Conservation (phyloP, 1,140 invertebrate species). For the Drosophila albomicans region DNA sequence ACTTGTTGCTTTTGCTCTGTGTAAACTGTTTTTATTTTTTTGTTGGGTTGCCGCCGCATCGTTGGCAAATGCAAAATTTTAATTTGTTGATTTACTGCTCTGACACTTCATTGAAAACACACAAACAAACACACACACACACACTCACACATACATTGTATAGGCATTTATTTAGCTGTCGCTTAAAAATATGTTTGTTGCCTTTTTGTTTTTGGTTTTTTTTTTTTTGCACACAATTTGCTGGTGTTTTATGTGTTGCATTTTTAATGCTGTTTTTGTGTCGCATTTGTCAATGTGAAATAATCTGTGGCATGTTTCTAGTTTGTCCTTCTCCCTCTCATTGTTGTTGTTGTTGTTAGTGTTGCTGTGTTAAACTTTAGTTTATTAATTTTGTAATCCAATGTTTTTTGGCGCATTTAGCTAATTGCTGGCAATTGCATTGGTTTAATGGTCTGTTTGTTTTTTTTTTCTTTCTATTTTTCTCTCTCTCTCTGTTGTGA, state of each 20-base stretch:
- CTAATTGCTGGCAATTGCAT: constrained; percentile 75
- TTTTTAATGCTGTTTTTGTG: constrained; percentile 68
- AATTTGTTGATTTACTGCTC: constrained; percentile 80
- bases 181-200: constrained; percentile 39
- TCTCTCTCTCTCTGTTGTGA: constrained; percentile 14
- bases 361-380: constrained; percentile 20
- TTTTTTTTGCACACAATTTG: constrained; percentile 22
- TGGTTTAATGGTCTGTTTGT: constrained; percentile 39
- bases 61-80: constrained; percentile 64
- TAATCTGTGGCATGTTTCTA: constrained; percentile 63
- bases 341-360: constrained; percentile 42
- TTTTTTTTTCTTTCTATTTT: constrained; percentile 26
- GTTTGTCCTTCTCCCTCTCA: constrained; percentile 24
- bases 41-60: constrained; percentile 30
- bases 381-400: constrained; percentile 73
- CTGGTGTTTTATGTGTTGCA: constrained; percentile 62
- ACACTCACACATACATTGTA: constrained; percentile 14
- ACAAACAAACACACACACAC: constrained; percentile 14
- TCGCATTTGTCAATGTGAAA: constrained; percentile 71
- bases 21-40: constrained; percentile 16
- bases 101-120: constrained; percentile 47
- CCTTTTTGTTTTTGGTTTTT: constrained; percentile 1
- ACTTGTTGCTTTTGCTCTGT: constrained; percentile 63
- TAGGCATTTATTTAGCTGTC: constrained; percentile 46
- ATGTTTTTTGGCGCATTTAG: constrained; percentile 41